Conservation (phyloP, 1,140 invertebrate species). For the Aphelenchoides fujianensis region DNA sequence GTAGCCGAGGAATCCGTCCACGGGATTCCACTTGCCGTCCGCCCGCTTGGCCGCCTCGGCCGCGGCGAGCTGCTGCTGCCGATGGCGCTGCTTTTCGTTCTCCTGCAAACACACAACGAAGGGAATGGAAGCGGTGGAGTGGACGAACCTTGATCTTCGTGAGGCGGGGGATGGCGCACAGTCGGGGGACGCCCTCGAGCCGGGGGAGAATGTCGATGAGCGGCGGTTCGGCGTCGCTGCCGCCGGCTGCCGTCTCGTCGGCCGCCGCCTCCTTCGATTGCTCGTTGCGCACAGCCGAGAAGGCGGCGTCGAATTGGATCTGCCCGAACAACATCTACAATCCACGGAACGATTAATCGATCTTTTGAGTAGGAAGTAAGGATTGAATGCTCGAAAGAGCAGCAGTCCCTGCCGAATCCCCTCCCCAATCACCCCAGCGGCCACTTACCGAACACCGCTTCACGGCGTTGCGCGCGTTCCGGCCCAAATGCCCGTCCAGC, state of each 20-base stretch:
- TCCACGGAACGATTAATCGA: neutral
- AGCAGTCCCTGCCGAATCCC: too few relatives aligned
- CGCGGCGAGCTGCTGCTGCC: neutral
- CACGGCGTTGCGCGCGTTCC: slow-evolving; percentile 36
- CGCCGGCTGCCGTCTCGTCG: neutral
- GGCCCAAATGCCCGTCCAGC: slow-evolving; percentile 25
- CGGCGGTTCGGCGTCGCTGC: neutral
- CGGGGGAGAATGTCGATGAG: slow-evolving; percentile 21
- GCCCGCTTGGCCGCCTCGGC: neutral
- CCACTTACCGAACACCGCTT: slow-evolving; percentile 19
- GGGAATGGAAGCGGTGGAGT: neutral
- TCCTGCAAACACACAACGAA: neutral
- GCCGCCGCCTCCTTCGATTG: neutral
- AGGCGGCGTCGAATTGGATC: slow-evolving; percentile 17
- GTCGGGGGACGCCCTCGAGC: slow-evolving; percentile 3
- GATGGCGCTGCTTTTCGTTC: neutral
- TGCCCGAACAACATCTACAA: slow-evolving; percentile 33
- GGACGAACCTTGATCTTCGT: slow-evolving; percentile 8
- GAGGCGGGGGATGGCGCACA: slow-evolving; percentile 19
- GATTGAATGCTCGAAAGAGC: too few relatives aligned
- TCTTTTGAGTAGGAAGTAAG: neutral
- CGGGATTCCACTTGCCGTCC: slow-evolving; percentile 2
- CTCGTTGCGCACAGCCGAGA: neutral
- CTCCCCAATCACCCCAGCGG: neutral
- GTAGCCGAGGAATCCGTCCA: slow-evolving; percentile 13